Percentiles rank a stretch among this genome's conserved stretches.
These are phyloP conservation scores for Antennarius maculatus DNA, from an alignment of 2,797 vertebrate species.

Conservation along the genomic window DNA sequence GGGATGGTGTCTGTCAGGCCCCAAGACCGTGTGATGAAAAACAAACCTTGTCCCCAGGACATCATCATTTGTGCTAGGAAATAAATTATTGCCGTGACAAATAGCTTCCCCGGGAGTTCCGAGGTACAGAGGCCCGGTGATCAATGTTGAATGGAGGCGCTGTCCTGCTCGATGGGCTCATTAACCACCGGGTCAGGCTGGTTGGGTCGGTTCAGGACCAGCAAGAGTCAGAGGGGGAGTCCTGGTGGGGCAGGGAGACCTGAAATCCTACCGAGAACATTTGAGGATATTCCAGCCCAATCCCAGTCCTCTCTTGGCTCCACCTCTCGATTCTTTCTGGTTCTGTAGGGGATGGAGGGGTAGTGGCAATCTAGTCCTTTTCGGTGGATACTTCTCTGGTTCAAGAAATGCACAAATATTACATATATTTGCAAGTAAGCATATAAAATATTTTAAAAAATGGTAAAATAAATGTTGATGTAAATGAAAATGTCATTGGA, in stretches of 20 bases:
- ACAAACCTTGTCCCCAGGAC: constrained; percentile 51
- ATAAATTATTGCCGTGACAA: constrained; percentile 82
- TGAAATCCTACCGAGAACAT: constrained; percentile 29
- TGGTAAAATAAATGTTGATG: no score
- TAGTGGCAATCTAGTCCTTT: no score
- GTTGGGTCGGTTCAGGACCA: constrained; percentile 43
- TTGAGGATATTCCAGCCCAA: constrained; percentile 32
- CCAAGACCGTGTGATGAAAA: constrained; percentile 44
- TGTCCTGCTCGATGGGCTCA: constrained; percentile 73
- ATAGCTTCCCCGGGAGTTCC: constrained; percentile 68
- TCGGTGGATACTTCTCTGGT: no score
- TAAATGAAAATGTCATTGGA: no score
- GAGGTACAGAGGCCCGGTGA: constrained; percentile 63
- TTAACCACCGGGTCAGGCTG: constrained; percentile 58
- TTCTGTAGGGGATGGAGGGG: no score
- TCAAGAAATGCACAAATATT: no score
- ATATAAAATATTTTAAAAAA: no score
- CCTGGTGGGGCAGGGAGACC: constrained; percentile 28
- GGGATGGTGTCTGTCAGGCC: constrained; percentile 51
- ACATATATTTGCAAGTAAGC: no score
- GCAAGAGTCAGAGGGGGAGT: constrained; percentile 40
- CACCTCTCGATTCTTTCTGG: no score
- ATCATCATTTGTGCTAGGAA: constrained; percentile 65
- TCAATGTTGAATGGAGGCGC: constrained; percentile 73
- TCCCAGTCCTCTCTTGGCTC: no score